These are phyloP conservation scores for Spilarctia lutea DNA, from an alignment of 2,888 invertebrate genomes.

Conservation along the genomic window DNA sequence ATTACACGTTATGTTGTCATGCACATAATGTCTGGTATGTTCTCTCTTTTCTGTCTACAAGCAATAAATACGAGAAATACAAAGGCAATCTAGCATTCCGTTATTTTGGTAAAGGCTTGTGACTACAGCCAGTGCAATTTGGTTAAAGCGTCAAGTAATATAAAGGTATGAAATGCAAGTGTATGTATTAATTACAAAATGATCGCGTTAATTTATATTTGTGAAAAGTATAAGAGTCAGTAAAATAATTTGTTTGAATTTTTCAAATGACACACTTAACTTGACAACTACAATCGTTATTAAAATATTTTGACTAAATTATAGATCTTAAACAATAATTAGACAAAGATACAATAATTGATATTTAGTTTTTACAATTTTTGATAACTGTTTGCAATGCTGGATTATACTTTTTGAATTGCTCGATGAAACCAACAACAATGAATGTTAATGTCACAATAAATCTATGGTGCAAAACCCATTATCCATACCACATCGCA, in stretches of 20 bases:
- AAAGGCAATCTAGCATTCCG: not conserved
- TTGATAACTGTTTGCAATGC: not conserved
- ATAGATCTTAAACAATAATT: no score
- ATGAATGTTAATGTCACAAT: not conserved
- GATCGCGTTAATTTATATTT: not conserved
- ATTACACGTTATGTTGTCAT: constrained; percentile 9
- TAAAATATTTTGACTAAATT: no score
- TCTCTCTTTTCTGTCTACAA: not conserved
- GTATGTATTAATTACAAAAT: not conserved
- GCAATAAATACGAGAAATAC: not conserved
- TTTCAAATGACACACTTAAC: no score
- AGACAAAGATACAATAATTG: no score
- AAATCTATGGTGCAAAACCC: not conserved
- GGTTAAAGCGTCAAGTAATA: not conserved
- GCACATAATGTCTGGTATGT: not conserved
- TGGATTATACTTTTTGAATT: not conserved
- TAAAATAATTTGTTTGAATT: no score
- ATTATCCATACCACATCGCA: not conserved
- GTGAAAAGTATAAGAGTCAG: no score
- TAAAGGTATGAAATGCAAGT: no score
- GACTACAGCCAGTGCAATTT: not conserved
- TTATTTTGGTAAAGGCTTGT: not conserved
- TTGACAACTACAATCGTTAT: no score
- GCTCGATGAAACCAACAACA: not conserved
- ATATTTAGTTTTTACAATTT: not conserved